Base-by-base conservation (phyloP, 2,113 vertebrate genomes). In the Alligator sinensis region DNA sequence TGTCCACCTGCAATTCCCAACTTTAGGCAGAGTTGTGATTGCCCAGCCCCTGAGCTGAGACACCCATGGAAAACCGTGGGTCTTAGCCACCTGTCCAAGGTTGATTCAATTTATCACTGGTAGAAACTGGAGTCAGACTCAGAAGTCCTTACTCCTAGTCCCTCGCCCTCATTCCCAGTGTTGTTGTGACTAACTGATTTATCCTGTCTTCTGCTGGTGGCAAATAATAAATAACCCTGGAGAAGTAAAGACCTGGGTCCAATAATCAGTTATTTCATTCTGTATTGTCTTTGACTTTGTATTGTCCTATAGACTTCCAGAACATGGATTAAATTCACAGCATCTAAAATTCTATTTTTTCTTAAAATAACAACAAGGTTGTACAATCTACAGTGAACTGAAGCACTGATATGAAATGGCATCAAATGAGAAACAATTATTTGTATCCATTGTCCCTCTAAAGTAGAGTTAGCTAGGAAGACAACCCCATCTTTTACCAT, bases 11-110 rank as follows among this genome's bases (percentile, higher is more conserved):
- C 3, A 0, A 85, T 58, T 91, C 93, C 82, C 85, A 82, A 3
- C 70, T 92, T 80, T 4, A 68, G 22, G 4, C 75, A 57, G 60
- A 63, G 0, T 34, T 30, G 68, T 21, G 68, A 70, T 66, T 78
- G 79, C 70, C 15, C 82, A 25, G 17, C 66, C 63, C 68, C 88
- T 94, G 86, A 86, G 68, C 84, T 91, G 92, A 70, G 91, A 84
- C 30, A 54, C 61, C 27, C 60, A 68, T 47, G 47, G 64, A 90
- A 95, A 62, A 70, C 15, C 80, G 80, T 25, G 27, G 18, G 19
- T 25, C 80, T 87, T 89, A 81, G 94, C 64, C 27, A n/a, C 63
- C n/a, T n/a, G 25, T 17, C 63, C 15, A n/a, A n/a, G 28, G 6
- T n/a, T 9, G 27, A 47, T 66, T 16, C 27, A 66, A n/a, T 17